Evolutionary conservation across 2,888 invertebrate species (phyloP).

Genomic region (Seira sanloemensis): DNA sequence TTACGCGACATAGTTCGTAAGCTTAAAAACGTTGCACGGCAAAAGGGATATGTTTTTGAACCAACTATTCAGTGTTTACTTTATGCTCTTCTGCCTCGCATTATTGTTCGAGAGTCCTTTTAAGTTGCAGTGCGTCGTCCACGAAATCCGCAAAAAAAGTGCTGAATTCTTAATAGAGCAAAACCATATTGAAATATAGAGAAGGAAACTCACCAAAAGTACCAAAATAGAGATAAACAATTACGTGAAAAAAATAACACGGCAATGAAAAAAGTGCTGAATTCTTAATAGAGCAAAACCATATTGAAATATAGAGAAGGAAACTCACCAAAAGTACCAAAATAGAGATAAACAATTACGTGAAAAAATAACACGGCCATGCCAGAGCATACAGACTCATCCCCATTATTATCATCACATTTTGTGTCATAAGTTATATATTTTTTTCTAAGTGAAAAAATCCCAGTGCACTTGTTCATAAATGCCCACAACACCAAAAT

Average conservation of each 20-base stretch:
- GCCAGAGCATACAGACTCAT: neutral
- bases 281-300: conserved; percentile 52
- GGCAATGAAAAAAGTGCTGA: too few relatives aligned
- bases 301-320: conserved; percentile 32
- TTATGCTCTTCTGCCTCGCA: neutral
- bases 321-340: conserved; percentile 21
- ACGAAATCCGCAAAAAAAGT: neutral
- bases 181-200: conserved; percentile 42
- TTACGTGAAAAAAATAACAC: neutral
- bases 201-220: conserved; percentile 20
- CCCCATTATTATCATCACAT: neutral
- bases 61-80: neutral
- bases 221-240: neutral
- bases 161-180: too few relatives aligned
- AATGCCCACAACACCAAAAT: neutral
- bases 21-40: neutral
- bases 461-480: neutral
- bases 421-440: neutral
- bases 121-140: neutral
- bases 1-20: conserved; percentile 31
- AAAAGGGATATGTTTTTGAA: neutral
- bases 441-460: neutral
- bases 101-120: neutral
- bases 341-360: neutral
- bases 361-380: neutral